A percentile compares a stretch with the other conserved stretches of the same genome.
These are phyloP conservation scores for Lissonota sp. DNA, from an alignment of 2,888 invertebrate genomes.

Conservation along the genomic window DNA sequence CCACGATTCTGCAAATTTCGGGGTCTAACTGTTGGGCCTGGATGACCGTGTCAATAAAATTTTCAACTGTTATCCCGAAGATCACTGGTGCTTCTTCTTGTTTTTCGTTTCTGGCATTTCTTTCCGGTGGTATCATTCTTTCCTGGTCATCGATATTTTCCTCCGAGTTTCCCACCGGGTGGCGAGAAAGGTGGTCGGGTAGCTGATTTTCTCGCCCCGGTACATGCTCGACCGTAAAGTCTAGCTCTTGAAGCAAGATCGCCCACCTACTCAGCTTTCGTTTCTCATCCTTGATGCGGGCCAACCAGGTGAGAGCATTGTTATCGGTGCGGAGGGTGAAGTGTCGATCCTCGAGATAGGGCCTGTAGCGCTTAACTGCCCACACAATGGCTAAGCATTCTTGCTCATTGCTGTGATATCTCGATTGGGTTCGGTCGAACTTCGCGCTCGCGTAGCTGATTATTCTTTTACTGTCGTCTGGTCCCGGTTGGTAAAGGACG, in stretches of 20 bases:
- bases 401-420: conserved; percentile 64
- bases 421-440: conserved; percentile 39
- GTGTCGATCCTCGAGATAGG: conserved; percentile 45
- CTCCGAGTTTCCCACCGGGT: neutral
- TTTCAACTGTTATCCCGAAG: neutral
- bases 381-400: conserved; percentile 52
- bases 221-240: conserved; percentile 34
- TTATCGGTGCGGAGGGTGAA: conserved; percentile 36
- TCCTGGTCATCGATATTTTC: neutral
- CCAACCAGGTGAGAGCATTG: conserved; percentile 29
- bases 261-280: conserved; percentile 33
- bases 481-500: neutral
- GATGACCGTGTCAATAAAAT: neutral
- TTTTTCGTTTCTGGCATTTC: neutral
- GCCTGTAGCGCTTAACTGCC: conserved; percentile 49
- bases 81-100: neutral
- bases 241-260: conserved; percentile 37
- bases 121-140: neutral
- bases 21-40: too few relatives aligned
- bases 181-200: neutral
- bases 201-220: neutral
- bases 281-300: neutral
- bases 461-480: neutral
- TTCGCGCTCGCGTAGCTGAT: conserved; percentile 67
- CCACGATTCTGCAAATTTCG: neutral